Evolutionary conservation across 2,113 vertebrate species (phyloP), one percentile per base, ranked within the genome.

Genomic region (Pterocles orientalis): DNA sequence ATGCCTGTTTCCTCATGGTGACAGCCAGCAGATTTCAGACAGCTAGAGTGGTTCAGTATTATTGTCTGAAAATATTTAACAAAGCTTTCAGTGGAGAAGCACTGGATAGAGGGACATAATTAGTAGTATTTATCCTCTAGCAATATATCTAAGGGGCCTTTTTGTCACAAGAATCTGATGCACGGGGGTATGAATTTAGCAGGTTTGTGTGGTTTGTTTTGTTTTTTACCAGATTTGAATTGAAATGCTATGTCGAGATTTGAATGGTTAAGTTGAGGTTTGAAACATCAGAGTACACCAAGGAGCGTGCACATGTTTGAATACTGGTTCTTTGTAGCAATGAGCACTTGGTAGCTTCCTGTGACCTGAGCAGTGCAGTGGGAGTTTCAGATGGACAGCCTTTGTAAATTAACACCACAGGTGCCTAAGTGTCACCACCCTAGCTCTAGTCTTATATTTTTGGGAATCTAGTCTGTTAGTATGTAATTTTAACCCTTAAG

Each of bases 31-130:
- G 43, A 62, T 94, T 96, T 91, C 41, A 93, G 54, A 45, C 51
- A 23, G 50, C 50, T 45, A 4, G 24, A 90, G 21, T 31, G 50
- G n/a, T 84, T 84, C n/a, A 31, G 13, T 34, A 4, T 25, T 66
- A 75, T 94, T 92, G 73, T 34, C 73, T 82, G 76, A 70, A 71
- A 29, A 61, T 82, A 50, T 41, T 72, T 90, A 80, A 86, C 68
- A 93, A 81, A 79, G 39, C 48, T 12, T 29, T 71, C 43, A 61
- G 14, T 21, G 57, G 12, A 54, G 58, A 66, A 69, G 18, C 53
- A 21, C 39, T 53, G 61, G 39, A 7, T 71, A 25, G 18, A 82
- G 73, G 28, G 33, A 31, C 21, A 8, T 70, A 60, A 80, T 56
- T 79, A 95, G 31, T 48, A 8, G 75, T 53, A 12, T 45, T 33